Evolutionary conservation across 2,888 invertebrate genomes (phyloP), one percentile per base, ranked within the genome.

Genomic region (Eubasilissa splendida): DNA sequence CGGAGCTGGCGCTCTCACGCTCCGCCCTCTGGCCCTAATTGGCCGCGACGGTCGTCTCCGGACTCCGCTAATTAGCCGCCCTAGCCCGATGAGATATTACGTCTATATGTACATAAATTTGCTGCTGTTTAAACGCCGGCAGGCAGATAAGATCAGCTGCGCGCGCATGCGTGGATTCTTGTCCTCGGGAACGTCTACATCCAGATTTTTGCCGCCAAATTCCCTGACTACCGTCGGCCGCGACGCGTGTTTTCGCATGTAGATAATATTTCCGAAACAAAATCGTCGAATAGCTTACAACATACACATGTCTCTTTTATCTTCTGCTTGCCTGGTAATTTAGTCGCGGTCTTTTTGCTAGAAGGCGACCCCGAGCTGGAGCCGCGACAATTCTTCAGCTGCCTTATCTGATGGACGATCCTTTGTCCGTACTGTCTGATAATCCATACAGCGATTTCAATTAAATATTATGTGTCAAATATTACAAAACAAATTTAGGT

Each of bases 231-330:
- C 80, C 77, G 80, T 77, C 73, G 58, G 33, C 77, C 71, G 77
- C 65, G 77, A 81, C 80, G 80, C 80, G 75, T 81, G 80, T 81
- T 81, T 81, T 81, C 80, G 71, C 80, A 74, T 80, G 80, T 80
- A 75, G 80, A 81, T 78, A 75, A 81, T 77, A 77, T 74, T 81
- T 77, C 68, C 74, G 22, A 74, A 81, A 78, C 74, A 76, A 80
- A 80, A 76, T 76, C 70, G 80, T 71, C 76, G 78, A 78, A 78
- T 78, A 78, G 73, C 78, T 78, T 60, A 78, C 78, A 78, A 71
- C 78, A 78, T 63, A 76, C 76, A 63, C 52, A 76, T 76, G 76
- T 63, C 76, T 76, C 52, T 11, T 76, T 76, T 76, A 58, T 58
- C 74, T 74, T 68, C 58, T 42, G 42, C 42, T 42, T 42, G 54